These are phyloP conservation scores for Chiloscyllium punctatum DNA, from an alignment of 2,797 vertebrate genomes.

Conservation along the genomic window DNA sequence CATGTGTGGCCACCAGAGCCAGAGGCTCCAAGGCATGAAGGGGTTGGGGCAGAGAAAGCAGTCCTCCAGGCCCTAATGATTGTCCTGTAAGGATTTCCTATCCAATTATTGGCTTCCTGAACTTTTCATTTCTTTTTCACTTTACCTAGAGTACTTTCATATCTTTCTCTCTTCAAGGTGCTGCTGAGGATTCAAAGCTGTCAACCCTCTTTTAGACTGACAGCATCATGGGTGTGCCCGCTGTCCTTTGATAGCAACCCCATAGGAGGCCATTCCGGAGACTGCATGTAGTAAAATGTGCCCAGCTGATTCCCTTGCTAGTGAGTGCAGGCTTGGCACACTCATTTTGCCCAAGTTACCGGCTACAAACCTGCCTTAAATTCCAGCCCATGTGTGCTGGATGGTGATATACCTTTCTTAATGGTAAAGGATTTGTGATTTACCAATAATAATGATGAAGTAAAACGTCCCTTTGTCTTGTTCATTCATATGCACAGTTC, in stretches of 20 bases:
- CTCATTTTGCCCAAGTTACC: background rate
- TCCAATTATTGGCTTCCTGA: background rate
- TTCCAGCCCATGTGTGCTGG: background rate
- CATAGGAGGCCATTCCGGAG: background rate
- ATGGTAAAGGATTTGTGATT: background rate
- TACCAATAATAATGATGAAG: background rate
- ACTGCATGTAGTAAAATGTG: background rate
- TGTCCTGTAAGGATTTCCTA: background rate
- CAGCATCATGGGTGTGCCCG: background rate
- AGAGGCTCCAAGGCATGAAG: background rate
- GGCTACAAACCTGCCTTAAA: background rate
- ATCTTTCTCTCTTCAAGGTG: background rate
- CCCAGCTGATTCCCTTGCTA: background rate
- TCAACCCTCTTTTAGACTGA: background rate
- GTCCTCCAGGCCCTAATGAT: background rate
- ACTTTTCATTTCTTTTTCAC: background rate
- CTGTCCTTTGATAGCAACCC: background rate
- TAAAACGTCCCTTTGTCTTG: background rate
- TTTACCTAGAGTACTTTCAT: background rate
- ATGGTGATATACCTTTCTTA: background rate
- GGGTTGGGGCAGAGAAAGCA: background rate
- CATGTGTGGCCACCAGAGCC: too few relatives aligned
- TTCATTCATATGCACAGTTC: background rate
- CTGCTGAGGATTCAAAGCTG: background rate
- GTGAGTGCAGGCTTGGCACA: background rate